Evolutionary conservation across 1,140 invertebrate genomes (phyloP), one percentile per base, ranked within the genome.

Genomic region (Cotesia chilonis): DNA sequence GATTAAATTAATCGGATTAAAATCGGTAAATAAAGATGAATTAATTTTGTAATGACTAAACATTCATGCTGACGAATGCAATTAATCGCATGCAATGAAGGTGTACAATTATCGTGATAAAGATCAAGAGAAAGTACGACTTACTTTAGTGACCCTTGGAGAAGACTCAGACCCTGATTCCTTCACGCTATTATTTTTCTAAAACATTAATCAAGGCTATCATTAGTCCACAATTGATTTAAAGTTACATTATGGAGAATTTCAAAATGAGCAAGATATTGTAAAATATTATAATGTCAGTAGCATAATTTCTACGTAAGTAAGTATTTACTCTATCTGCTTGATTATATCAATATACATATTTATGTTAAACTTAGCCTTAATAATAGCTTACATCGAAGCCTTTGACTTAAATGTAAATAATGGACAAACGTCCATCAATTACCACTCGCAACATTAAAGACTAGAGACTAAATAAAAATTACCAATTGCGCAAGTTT

Each of bases 401-500:
- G 28, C 41, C 10, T 47, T 47, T 47, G 10, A 47, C 41, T 47
- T 10, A 3, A 47, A 28, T 28, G 28, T 28, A 28, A 28, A 28
- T 47, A 9, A 47, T 10, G 5, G 41, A 47, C 14, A 68, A 68
- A 37, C n/a, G 55, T 35, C 41, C n/a, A 35, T 71, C 70, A 64
- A 54, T 70, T 57, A 52, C 9, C 47, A 61, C 12, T 37, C 36
- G 1, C 12, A 52, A 54, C n/a, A 35, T 14, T 47, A 35, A 12
- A 38, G 57, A 20, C 7, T 55, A 57, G 17, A 69, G 3, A 66
- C 5, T 7, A 41, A 3, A 10, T 61, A 12, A 60, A 65, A 82
- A 81, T 85, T 65, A 87, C 86, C 84, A 84, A 73, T 72, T 84
- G 79, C 12, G 75, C 73, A n/a, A 87, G 66, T 70, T 80, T 84